Base-by-base conservation (phyloP, 1,140 invertebrate genomes). In the Drosophila tristis region DNA sequence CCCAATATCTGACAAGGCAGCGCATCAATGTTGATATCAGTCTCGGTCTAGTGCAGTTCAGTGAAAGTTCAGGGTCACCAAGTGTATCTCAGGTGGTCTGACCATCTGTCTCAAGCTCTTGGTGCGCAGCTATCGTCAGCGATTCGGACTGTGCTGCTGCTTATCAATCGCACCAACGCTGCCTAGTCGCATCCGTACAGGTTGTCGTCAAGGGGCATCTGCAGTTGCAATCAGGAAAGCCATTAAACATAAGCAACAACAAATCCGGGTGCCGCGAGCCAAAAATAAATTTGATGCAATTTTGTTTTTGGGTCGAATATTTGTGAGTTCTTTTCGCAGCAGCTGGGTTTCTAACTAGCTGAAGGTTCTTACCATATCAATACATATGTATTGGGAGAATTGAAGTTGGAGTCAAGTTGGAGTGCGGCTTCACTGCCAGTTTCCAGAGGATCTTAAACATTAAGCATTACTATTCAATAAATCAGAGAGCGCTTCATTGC, bases 301-400 rank as follows among this genome's bases (percentile, higher is more conserved):
- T 59, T 72, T 80, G 58, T 74, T 57, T 49, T 58, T 74, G 45
- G 26, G 29, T 86, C 75, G 74, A 82, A 78, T 80, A 87, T 72
- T 66, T 49, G 35, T 43, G 61, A 61, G 26, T 56, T 60, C 29
- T 47, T 66, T 81, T 80, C 68, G 48, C 72, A 66, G 63, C 61
- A 67, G 62, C 80, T 71, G 64, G 44, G 20, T 63, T 68, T 71
- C 68, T 63, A 53, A 35, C 72, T 70, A 70, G 49, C 58, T 75
- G 67, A 74, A 86, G 77, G 81, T 81, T 76, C 80, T 85, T 80
- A 86, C 80, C 67, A 74, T 61, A 74, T 31, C 8, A 3, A 1
- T 20, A 1, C 20, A 20, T 23, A 25, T 25, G 4, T 77, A 68
- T 47, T 49, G 50, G 45, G 53, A 25, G 23, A 25, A 25, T 25